Conservation (phyloP, 2,113 vertebrate species). For the Ovis canadensis region DNA sequence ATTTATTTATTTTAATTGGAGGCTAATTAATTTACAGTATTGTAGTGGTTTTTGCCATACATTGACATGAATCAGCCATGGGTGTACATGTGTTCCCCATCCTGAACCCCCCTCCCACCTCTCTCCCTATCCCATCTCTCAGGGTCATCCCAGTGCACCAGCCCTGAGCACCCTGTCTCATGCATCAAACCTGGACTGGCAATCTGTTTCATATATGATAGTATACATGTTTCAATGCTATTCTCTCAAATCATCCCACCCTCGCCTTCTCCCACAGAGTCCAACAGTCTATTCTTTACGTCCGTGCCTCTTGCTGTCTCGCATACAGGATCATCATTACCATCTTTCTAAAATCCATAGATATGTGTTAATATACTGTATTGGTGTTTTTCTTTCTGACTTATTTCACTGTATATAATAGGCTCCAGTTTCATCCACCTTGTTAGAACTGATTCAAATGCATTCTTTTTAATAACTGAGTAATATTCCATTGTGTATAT, state of each 20-base stretch:
- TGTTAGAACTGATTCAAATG: background rate
- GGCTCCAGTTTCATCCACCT: background rate
- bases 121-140: background rate
- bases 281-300: background rate
- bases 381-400: background rate
- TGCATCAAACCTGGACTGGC: background rate
- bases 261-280: background rate
- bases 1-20: background rate
- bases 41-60: background rate
- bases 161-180: background rate
- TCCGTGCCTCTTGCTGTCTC: background rate
- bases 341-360: background rate
- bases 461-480: background rate
- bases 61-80: background rate
- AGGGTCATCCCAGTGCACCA: background rate
- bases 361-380: background rate
- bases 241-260: background rate
- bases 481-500: background rate
- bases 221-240: background rate
- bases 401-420: background rate
- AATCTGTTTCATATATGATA: background rate
- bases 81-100: background rate
- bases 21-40: background rate
- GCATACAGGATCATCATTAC: background rate
- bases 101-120: background rate